Evolutionary conservation across 2,797 vertebrate genomes (phyloP), one percentile per base, ranked within the genome.

Genomic region (Tiaroga cobitis): DNA sequence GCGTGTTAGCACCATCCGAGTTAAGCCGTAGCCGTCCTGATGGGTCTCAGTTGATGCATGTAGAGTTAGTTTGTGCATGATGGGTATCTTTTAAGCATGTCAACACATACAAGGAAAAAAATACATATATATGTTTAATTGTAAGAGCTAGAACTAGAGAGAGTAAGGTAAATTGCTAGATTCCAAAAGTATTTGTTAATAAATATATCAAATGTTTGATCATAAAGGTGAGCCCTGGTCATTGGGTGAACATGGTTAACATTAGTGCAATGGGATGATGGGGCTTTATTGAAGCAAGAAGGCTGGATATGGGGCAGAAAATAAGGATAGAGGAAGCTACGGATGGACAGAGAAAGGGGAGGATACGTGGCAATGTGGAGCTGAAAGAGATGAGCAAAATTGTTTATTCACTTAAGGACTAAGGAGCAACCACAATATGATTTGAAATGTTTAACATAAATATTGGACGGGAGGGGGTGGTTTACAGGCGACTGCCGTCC

Each of bases 381-480:
- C 26, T n/a, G 54, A 75, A 81, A 87, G 80, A 81, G 56, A 77
- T 85, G 84, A 87, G 74, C 75, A 63, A 56, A 72, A 91, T 93
- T 94, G 93, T 94, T 96, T 95, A 94, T 95, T 93, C 93, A 93
- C 91, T 89, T 89, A 88, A 93, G 93, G 90, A 94, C 92, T 89
- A 93, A 93, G 93, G 93, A 93, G 91, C 93, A 94, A 95, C 94
- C 94, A 94, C 94, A 94, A 91, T 96, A 88, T 91, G 93, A 93
- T 96, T 94, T 94, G 94, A 96, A 94, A 93, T 95, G 94, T 96
- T 96, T 96, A 95, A 95, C 96, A 96, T 96, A 95, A 96, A 95
- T 94, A 93, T 96, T 59, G 15, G 94, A 95, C 87, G 87, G 83
- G 86, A 81, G 83, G 84, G 86, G 80, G 85, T 86, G 90, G 81